Conservation (phyloP, 2,797 vertebrate species). For the Gobio occitaniae region DNA sequence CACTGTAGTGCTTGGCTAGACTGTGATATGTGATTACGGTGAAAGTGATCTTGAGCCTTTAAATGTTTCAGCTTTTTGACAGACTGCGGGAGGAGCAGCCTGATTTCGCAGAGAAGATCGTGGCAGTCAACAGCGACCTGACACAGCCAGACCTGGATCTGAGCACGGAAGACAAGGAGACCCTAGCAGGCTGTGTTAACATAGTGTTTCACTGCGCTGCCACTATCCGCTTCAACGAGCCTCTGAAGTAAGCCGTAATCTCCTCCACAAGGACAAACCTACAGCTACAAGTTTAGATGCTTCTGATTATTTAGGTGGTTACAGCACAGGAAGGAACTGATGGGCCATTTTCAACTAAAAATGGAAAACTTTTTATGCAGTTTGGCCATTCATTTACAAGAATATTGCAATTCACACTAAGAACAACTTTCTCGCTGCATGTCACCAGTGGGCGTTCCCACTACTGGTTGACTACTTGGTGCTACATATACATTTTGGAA, state of each 20-base stretch:
- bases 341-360: not conserved
- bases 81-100: conserved; percentile 91
- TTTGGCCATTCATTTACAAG: not conserved
- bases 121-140: conserved; percentile 90
- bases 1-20: not conserved
- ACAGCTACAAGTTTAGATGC: not conserved
- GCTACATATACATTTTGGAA: too few relatives aligned
- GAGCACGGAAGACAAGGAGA: conserved; percentile 84
- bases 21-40: conserved; percentile 3
- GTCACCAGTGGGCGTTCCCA: too few relatives aligned
- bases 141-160: conserved; percentile 88
- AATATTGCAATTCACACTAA: not conserved
- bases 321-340: not conserved
- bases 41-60: conserved; percentile 9
- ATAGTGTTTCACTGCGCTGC: conserved; percentile 96
- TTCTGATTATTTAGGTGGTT: not conserved
- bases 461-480: too few relatives aligned
- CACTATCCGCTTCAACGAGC: conserved; percentile 95
- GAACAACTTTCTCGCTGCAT: too few relatives aligned
- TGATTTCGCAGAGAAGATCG: conserved; percentile 89
- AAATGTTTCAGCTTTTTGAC: conserved; percentile 88
- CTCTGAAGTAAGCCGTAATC: conserved; percentile 85
- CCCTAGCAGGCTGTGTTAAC: conserved; percentile 83
- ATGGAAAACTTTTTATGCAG: not conserved
- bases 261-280: not conserved